Evolutionary conservation across 2,888 invertebrate species (phyloP).

Genomic region (Heliconius sara): DNA sequence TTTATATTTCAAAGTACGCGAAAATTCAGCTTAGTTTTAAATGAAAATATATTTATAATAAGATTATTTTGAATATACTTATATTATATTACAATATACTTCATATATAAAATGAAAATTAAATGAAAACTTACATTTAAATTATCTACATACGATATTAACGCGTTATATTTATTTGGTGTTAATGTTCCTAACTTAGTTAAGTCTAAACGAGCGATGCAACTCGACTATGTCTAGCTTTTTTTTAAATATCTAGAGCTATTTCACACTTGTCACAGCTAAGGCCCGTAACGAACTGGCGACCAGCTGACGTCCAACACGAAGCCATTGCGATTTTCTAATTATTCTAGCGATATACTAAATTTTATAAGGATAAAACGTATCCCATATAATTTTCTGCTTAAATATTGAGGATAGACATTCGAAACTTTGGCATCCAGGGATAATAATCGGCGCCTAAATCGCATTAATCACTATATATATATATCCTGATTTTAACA

Average conservation of each 20-base stretch:
- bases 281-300: constrained; percentile 10
- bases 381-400: constrained; percentile 5
- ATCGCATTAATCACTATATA: background rate
- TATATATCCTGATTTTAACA: background rate
- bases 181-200: constrained; percentile 74
- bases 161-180: constrained; percentile 74
- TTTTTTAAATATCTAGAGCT: constrained; percentile 45
- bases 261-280: constrained; percentile 44
- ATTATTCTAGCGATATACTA: constrained; percentile 28
- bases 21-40: constrained; percentile 27
- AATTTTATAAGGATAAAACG: background rate
- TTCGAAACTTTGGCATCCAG: background rate
- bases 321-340: background rate
- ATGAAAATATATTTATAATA: background rate
- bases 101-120: constrained; percentile 37
- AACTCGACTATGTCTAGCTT: constrained; percentile 57
- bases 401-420: constrained; percentile 14
- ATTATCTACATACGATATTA: constrained; percentile 43
- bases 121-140: constrained; percentile 43
- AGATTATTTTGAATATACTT: constrained; percentile 23
- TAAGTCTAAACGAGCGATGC: constrained; percentile 51
- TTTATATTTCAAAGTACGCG: constrained; percentile 26
- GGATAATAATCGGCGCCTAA: background rate
- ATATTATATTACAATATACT: constrained; percentile 36
- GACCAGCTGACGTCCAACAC: constrained; percentile 1